These are phyloP conservation scores for Harmothoe impar DNA, from an alignment of 2,888 invertebrate species.

Conservation along the genomic window DNA sequence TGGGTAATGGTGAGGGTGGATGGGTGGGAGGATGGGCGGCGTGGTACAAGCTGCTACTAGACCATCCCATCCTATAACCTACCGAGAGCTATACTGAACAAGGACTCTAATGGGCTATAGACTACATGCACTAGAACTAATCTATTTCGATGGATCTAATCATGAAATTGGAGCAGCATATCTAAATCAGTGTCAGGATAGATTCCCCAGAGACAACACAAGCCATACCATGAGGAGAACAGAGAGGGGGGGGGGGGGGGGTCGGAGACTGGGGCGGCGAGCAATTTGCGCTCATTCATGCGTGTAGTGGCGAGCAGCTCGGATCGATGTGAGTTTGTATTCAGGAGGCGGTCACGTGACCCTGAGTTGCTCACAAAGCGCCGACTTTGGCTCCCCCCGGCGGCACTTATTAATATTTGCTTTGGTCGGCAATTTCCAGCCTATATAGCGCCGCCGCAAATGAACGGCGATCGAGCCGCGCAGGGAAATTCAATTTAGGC, in stretches of 20 bases:
- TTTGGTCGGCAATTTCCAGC: conserved; percentile 55
- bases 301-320: background rate
- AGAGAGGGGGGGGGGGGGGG: conserved; percentile 22
- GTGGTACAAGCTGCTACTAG: background rate
- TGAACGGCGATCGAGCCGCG: conserved; percentile 56
- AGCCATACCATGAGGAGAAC: background rate
- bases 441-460: conserved; percentile 51
- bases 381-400: conserved; percentile 21
- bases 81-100: background rate
- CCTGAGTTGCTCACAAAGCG: conserved; percentile 48
- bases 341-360: conserved; percentile 30
- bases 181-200: conserved; percentile 59
- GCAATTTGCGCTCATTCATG: conserved; percentile 46
- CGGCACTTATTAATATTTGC: conserved; percentile 65
- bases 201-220: too few species aligned
- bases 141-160: conserved; percentile 50
- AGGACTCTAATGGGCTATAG: background rate
- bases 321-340: conserved; percentile 48
- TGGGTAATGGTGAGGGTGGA: background rate
- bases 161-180: conserved; percentile 62
- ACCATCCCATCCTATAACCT: background rate
- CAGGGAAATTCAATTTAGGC: conserved; percentile 64
- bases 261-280: background rate
- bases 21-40: background rate
- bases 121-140: background rate